phyloP scores from a whole-genome alignment of 2,797 vertebrate genomes.

The Enoplosus armatus region DNA sequence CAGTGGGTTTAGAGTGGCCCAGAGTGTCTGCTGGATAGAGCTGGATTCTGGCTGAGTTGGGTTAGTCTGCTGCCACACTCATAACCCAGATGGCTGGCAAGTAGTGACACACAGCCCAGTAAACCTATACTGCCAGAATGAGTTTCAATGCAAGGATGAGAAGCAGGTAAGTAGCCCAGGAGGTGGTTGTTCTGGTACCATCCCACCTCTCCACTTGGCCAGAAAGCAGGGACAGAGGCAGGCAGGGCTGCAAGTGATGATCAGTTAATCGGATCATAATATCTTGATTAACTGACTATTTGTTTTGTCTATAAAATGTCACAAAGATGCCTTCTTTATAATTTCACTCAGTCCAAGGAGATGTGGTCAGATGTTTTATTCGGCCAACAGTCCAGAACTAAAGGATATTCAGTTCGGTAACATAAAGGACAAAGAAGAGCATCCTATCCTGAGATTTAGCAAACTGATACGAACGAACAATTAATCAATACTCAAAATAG shows the following conservation, averaged over 20 bases:
- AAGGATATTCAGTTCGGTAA: too few species aligned
- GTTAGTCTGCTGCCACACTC: neutral
- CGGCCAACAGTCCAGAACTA: neutral
- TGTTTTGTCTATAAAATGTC: neutral
- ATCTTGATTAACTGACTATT: neutral
- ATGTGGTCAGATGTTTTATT: neutral
- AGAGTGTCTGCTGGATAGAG: neutral
- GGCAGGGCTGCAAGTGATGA: neutral
- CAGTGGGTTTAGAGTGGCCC: too few species aligned
- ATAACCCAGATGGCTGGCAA: neutral
- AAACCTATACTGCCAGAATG: neutral
- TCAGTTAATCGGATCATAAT: neutral
- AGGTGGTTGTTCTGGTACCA: too few species aligned
- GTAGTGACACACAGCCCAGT: neutral
- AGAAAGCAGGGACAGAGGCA: neutral
- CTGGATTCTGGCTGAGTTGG: neutral
- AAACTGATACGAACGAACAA: too few species aligned
- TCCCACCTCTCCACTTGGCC: neutral
- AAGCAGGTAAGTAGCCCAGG: neutral
- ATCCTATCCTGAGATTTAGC: neutral
- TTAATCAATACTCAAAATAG: neutral
- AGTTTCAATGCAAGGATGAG: too few species aligned
- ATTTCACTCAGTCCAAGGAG: neutral
- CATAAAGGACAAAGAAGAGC: neutral
- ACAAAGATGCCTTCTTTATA: too few species aligned